Evolutionary conservation across 2,888 invertebrate species (phyloP).

Genomic region (Teinopalpus imperialis): DNA sequence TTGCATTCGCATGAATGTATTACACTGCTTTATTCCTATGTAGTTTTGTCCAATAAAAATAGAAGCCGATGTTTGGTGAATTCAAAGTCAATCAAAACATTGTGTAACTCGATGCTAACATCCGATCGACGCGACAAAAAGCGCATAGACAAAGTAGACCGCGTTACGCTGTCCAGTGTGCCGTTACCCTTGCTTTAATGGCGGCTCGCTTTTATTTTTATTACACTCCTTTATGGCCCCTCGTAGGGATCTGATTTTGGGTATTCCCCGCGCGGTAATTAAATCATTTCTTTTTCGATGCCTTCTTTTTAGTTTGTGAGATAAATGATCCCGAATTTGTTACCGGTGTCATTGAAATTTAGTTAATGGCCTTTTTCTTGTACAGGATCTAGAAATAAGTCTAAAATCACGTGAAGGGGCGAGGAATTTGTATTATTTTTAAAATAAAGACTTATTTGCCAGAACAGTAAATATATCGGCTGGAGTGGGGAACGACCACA

Average conservation of each 20-base stretch:
- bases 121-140: not conserved
- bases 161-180: constrained; percentile 13
- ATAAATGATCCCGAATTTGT: not conserved
- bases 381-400: too few relatives aligned
- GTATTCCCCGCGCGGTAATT: constrained; percentile 24
- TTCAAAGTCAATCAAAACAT: constrained; percentile 11
- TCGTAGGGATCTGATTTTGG: constrained; percentile 25
- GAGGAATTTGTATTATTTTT: too few relatives aligned
- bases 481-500: too few relatives aligned
- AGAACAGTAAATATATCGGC: too few relatives aligned
- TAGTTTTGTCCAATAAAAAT: not conserved
- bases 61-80: not conserved
- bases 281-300: constrained; percentile 22
- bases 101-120: constrained; percentile 3
- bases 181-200: constrained; percentile 31
- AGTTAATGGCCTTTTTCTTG: too few relatives aligned
- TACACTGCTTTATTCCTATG: not conserved
- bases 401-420: too few relatives aligned
- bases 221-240: constrained; percentile 33
- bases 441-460: too few relatives aligned
- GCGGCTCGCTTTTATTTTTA: constrained; percentile 38
- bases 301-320: constrained; percentile 4
- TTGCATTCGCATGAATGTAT: too few relatives aligned
- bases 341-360: not conserved
- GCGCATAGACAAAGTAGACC: not conserved